Base-by-base conservation (phyloP, 2,113 vertebrate species). In the Phalacrocorax brasilianus region DNA sequence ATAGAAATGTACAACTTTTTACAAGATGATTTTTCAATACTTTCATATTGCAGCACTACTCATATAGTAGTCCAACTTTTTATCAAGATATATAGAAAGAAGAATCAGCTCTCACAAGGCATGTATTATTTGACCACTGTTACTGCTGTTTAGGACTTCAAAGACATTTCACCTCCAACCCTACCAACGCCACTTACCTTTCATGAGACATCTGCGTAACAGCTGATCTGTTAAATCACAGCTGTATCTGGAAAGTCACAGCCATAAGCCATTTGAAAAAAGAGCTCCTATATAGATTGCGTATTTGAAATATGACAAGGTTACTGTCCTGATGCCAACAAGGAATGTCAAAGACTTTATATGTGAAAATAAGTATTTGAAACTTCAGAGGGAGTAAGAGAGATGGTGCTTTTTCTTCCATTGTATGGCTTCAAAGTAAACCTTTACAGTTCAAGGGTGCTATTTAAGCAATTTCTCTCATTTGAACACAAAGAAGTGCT, bases 151-250 rank as follows among this genome's bases (percentile, higher is more conserved):
- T 88, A 23, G 28, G 75, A 73, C 82, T 96, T 96, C 63, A 90
- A 95, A 96, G 77, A 73, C 47, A 73, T 91, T 91, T 94, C 90
- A 93, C 90, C 89, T 95, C 82, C 75, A 90, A 93, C 81, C 89
- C 20, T 50, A 85, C 14, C 52, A 63, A 68, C 70, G 78, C 49
- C 85, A 85, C 42, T 73, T 73, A 78, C 66, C 89, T 94, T 95
- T 93, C 85, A 76, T 73, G 70, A 73, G 85, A 53, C 74, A 82
- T 79, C 87, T 79, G 77, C 19, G 11, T 44, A 94, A 70, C 87
- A 93, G 84, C 77, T 79, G 49, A 83, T 72, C 67, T 88, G 49
- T 88, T 91, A 96, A 95, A 79, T 91, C 88, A 85, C 93, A 94
- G 90, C 74, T 88, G 74, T n/a, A 58, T 50, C 94, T 91, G 66